These are phyloP conservation scores for Australoheros scitulus DNA, from an alignment of 2,113 vertebrate species.

Conservation along the genomic window DNA sequence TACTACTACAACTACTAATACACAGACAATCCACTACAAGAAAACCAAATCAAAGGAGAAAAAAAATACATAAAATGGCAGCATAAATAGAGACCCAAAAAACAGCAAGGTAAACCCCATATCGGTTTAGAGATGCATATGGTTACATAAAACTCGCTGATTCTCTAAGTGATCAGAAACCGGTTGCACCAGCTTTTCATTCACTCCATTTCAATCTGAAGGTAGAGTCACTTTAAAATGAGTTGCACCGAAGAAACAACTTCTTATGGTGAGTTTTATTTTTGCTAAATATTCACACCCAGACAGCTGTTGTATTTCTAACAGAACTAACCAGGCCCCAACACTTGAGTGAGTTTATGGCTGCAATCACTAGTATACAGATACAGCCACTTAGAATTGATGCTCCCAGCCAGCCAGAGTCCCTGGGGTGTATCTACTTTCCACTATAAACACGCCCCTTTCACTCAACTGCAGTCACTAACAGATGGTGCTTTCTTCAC, in stretches of 20 bases:
- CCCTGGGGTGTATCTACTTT: no score
- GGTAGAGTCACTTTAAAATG: background rate
- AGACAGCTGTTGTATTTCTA: background rate
- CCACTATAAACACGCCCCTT: no score
- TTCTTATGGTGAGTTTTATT: background rate
- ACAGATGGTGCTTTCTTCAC: no score
- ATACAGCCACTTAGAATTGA: no score
- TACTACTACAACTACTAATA: constrained; percentile 69
- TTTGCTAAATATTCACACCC: background rate
- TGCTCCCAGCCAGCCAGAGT: no score
- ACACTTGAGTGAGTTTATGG: no score
- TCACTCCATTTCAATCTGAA: background rate
- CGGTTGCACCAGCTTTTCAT: constrained; percentile 41
- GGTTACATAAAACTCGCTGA: constrained; percentile 40
- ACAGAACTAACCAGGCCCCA: background rate
- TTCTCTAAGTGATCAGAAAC: constrained; percentile 12
- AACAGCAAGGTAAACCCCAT: constrained; percentile 72
- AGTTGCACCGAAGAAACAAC: background rate
- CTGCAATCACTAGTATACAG: no score
- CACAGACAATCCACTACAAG: constrained; percentile 76
- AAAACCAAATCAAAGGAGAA: constrained; percentile 63
- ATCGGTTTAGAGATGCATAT: constrained; percentile 73
- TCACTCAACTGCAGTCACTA: no score
- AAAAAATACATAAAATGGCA: constrained; percentile 46
- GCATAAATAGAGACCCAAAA: constrained; percentile 60